Evolutionary conservation across 2,113 vertebrate species (phyloP), one percentile per base, ranked within the genome.

Genomic region (Toxostoma redivivum): DNA sequence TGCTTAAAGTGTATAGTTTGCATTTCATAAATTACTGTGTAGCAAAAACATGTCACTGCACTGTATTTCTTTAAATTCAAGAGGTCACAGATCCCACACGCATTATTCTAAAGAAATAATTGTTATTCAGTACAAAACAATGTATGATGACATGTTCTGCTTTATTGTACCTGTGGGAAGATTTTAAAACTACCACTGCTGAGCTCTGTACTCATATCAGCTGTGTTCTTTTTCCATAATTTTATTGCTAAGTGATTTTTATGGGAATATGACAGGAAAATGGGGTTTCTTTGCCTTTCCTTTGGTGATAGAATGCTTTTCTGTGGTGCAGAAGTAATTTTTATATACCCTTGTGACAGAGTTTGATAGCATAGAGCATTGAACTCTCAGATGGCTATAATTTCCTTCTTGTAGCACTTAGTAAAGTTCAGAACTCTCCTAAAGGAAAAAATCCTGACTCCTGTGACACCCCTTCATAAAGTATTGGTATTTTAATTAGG

Each of bases 141-240:
- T 61, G 15, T 50, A 23, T 42, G 73, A n/a, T 76, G 65, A 38
- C 14, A 15, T n/a, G 25, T 70, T 91, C 58, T 86, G 35, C 20
- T 93, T 94, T 94, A 94, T 80, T 90, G 33, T 93, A 78, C 67
- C 64, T 81, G 8, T 47, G 74, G 58, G 66, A 92, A 82, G 69
- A 81, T 42, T 72, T 81, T 92, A 53, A 69, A 95, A 42, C 47
- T 45, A 25, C 38, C 38, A n/a, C 18, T 80, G 47, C 81, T 85
- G 54, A 91, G 38, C 30, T 56, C 27, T 85, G 12, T 67, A 54
- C 30, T 91, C 58, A 37, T 4, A 72, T 93, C 54, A 86, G 30
- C n/a, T 47, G 38, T 76, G 50, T 82, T 85, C 51, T 62, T 87
- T 82, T 90, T 90, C 47, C 16, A 8, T 81, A 60, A 54, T 94